A percentile compares a stretch with the other conserved stretches of the same genome.
Conservation (phyloP, 2,113 vertebrate species). For the Vidua chalybeata region DNA sequence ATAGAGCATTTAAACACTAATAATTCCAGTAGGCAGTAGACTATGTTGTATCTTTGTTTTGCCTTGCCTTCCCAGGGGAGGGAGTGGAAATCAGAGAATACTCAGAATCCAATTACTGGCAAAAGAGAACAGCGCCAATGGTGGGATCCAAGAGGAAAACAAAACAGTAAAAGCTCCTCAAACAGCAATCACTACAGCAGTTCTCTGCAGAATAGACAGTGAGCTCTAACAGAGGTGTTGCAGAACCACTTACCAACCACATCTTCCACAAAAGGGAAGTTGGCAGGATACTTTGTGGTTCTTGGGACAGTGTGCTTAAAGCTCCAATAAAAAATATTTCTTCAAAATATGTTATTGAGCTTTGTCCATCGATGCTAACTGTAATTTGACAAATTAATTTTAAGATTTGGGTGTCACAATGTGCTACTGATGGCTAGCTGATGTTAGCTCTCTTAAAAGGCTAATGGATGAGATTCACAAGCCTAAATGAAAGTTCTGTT, state of each 20-base stretch:
- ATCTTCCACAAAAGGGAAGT: neutral
- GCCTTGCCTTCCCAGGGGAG: neutral
- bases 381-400: neutral
- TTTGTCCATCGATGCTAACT: neutral
- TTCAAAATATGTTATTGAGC: neutral
- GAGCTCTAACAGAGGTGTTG: neutral
- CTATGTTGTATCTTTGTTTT: neutral
- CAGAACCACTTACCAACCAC: neutral
- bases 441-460: neutral
- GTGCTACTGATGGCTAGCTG: neutral
- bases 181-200: neutral
- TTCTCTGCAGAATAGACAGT: neutral
- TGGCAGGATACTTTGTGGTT: neutral
- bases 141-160: neutral
- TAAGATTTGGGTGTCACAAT: neutral
- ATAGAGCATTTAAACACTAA: constrained; percentile 5
- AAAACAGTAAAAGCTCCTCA: neutral
- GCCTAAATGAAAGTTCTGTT: neutral
- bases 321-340: neutral
- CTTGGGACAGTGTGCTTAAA: neutral
- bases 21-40: neutral
- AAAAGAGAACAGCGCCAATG: neutral
- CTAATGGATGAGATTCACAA: neutral
- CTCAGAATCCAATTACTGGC: neutral
- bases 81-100: neutral